Conservation (phyloP, 2,888 invertebrate species). For the Lysandra bellargus region DNA sequence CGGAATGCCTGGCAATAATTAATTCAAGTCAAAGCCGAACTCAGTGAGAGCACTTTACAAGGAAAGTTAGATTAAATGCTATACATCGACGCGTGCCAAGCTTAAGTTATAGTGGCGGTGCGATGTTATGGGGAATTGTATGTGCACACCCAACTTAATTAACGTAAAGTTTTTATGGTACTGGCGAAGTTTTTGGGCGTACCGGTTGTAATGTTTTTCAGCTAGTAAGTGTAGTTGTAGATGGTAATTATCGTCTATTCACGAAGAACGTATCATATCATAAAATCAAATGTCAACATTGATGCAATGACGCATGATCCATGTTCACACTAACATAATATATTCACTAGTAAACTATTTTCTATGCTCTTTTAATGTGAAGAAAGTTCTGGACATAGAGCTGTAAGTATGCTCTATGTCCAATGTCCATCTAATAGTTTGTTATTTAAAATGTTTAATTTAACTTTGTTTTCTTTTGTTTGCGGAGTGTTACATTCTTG, state of each 20-base stretch:
- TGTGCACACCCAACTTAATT: conserved; percentile 34
- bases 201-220: neutral
- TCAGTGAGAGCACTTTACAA: conserved; percentile 57
- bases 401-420: too few relatives aligned
- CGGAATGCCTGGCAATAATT: conserved; percentile 47
- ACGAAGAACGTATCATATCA: neutral
- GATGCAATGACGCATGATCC: neutral
- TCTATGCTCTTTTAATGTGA: too few relatives aligned
- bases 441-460: too few relatives aligned
- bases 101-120: conserved; percentile 55
- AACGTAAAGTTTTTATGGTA: conserved; percentile 6
- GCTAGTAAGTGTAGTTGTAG: neutral
- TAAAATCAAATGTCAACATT: neutral
- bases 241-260: neutral
- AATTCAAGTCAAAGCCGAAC: conserved; percentile 55
- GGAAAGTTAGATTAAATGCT: conserved; percentile 72
- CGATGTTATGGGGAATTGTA: conserved; percentile 57
- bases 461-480: too few relatives aligned
- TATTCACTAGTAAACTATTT: too few relatives aligned
- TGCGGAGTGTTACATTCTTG: too few relatives aligned
- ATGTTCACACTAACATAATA: neutral
- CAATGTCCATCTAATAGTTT: too few relatives aligned
- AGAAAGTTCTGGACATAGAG: too few relatives aligned
- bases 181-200: neutral
- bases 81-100: conserved; percentile 63